These are phyloP conservation scores for Chelonia mydas DNA, from an alignment of 2,797 vertebrate genomes.

Conservation along the genomic window DNA sequence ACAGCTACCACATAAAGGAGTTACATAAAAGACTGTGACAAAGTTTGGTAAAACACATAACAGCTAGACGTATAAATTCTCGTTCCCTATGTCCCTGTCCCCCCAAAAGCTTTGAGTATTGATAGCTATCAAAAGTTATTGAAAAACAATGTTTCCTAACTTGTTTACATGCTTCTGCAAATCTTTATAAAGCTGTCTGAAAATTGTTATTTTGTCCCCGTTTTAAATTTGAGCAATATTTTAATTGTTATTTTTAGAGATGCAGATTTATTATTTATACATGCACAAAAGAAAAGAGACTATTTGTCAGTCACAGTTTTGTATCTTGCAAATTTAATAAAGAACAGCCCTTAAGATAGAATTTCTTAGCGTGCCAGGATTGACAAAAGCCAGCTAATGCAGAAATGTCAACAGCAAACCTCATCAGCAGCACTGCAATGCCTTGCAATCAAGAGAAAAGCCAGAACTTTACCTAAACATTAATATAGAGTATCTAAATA, in stretches of 20 bases:
- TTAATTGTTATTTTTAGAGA: constrained; percentile 81
- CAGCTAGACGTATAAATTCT: background rate
- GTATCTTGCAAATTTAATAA: constrained; percentile 87
- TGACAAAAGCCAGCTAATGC: constrained; percentile 84
- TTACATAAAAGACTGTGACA: constrained; percentile 77
- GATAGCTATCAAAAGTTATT: constrained; percentile 60
- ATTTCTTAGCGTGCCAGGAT: constrained; percentile 82
- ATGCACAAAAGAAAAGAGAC: constrained; percentile 81
- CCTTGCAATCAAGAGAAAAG: constrained; percentile 72
- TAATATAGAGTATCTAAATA: constrained; percentile 64
- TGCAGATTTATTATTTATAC: constrained; percentile 79
- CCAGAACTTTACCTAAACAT: constrained; percentile 74
- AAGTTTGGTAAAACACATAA: constrained; percentile 77
- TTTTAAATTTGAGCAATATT: constrained; percentile 78
- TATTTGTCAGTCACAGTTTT: constrained; percentile 83
- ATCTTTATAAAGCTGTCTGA: background rate
- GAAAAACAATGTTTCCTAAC: constrained; percentile 5
- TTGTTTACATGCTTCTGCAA: background rate
- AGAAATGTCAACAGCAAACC: constrained; percentile 83
- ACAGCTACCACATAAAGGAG: constrained; percentile 80
- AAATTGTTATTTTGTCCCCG: constrained; percentile 38
- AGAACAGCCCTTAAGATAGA: constrained; percentile 85
- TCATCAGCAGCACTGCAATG: constrained; percentile 76
- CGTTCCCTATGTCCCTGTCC: background rate
- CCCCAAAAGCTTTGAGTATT: constrained; percentile 5